A percentile compares a stretch with the other conserved stretches of the same genome.
Conservation (phyloP, 2,888 invertebrate species). For the Erpobdella octoculata region DNA sequence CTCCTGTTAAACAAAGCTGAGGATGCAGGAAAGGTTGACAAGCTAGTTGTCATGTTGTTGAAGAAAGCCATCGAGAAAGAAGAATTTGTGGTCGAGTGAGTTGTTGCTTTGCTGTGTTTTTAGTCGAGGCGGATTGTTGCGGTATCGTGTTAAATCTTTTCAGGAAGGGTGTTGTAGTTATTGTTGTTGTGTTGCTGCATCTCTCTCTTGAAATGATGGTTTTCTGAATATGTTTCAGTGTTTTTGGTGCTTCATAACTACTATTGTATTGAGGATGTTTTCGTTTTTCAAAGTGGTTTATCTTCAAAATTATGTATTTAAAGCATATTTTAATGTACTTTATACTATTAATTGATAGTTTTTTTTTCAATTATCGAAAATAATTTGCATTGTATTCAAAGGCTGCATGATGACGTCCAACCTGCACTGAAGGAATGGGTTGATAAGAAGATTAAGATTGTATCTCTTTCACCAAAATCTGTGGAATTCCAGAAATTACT, state of each 20-base stretch:
- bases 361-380: no score
- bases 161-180: no score
- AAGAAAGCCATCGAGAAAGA: slow-evolving; percentile 10
- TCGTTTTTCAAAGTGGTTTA: not conserved
- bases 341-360: no score
- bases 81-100: slow-evolving; percentile 13
- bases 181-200: not conserved
- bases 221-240: not conserved
- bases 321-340: no score
- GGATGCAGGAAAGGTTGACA: slow-evolving; percentile 8
- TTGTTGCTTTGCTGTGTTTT: not conserved
- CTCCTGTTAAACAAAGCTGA: not conserved
- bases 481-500: not conserved
- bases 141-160: no score
- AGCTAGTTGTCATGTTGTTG: not conserved
- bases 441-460: slow-evolving; percentile 12
- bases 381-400: no score
- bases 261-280: not conserved
- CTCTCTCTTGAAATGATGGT: not conserved
- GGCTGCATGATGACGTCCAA: slow-evolving; percentile 8
- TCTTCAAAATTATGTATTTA: no score
- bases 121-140: no score
- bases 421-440: slow-evolving; percentile 3
- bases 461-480: not conserved
- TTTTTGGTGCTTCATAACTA: not conserved